Evolutionary conservation across 2,888 invertebrate species (phyloP), one percentile per base, ranked within the genome.

Genomic region (Troglohyphantes excavatus): DNA sequence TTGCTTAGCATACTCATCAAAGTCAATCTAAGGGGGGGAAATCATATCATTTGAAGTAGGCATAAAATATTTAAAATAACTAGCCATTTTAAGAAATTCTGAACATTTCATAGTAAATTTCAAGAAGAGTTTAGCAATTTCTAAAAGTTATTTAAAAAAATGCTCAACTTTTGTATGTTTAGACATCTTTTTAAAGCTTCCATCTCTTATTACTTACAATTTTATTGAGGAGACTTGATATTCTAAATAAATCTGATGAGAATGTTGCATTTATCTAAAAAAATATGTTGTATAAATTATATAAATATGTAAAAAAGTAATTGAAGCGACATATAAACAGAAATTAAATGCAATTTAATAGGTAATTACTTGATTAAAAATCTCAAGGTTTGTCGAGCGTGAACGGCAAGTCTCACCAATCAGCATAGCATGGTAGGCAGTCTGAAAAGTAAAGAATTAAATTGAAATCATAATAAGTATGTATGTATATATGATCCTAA

Each of bases 161-260:
- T 33, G 33, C 33, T 33, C 1, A 39, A 39, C 39, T 39, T 39
- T 39, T 39, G 13, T 27, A 65, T 65, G 11, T 17, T 70, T 33
- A 39, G 9, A 6, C 3, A 33, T 33, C 5, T 53, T 53, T 53
- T 53, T 2, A 53, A 17, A 53, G n/a, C 2, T 2, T 53, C n/a
- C 13, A 1, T 39, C n/a, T 39, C 13, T 23, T 2, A 17, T n/a
- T 19, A 84, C 88, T 84, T 87, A 90, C 90, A 27, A 96, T 95
- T 92, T 95, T 95, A 91, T 95, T 95, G 93, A 97, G 96, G 82
- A 96, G 95, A 82, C 95, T 94, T 81, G 96, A 96, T 92, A 96
- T 95, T 93, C 95, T 93, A 85, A 94, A 94, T 75, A 95, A 93
- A 46, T 94, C 94, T 53, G 94, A 93, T 23, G 94, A 94, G 39